Base-by-base conservation (phyloP, 2,888 invertebrate species). In the Scrobipalpa atriplicella region DNA sequence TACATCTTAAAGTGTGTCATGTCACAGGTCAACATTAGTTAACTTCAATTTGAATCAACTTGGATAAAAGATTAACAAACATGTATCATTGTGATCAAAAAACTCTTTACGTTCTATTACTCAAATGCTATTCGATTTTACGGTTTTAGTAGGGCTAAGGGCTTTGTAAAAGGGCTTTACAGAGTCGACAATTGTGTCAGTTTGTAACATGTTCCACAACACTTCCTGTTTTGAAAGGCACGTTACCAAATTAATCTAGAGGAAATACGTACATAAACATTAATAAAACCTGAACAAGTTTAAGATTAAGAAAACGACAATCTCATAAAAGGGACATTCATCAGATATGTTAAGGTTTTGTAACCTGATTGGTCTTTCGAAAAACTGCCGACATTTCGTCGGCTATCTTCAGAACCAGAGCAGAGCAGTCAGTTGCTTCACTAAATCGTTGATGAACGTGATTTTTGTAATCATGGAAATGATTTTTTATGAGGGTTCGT, bases 311-410 rank as follows among this genome's bases (percentile, higher is more conserved):
- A 13, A 13, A 43, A 47, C 21, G 29, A 21, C 54, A 56, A n/a
- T n/a, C n/a, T 21, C 29, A 2, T 10, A 5, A 10, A 13, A 13
- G 29, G 18, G 13, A 56, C 21, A 56, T 29, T 13, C 5, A 13
- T 21, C 13, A 56, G 3, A 56, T 10, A 21, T 21, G 29, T 21
- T 56, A 13, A 13, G 13, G 11, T 56, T 56, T 56, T 29, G 54
- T 29, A 56, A 56, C n/a, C 54, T 56, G 21, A 54, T 54, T 54
- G 54, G 54, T 1, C 10, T 54, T 54, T 54, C 19, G 58, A 36
- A 58, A 58, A 36, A n/a, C 11, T n/a, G 8, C 19, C 18, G 36
- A 38, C 9, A 36, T 58, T 16, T 38, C 7, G 38, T 29, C 36
- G 38, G 38, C 38, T 6, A 38, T 38, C 58, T 13, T 58, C 10